Percentiles rank a stretch among this genome's conserved stretches.
These are phyloP conservation scores for Cordilura impudica DNA, from an alignment of 2,888 invertebrate species.

Conservation along the genomic window DNA sequence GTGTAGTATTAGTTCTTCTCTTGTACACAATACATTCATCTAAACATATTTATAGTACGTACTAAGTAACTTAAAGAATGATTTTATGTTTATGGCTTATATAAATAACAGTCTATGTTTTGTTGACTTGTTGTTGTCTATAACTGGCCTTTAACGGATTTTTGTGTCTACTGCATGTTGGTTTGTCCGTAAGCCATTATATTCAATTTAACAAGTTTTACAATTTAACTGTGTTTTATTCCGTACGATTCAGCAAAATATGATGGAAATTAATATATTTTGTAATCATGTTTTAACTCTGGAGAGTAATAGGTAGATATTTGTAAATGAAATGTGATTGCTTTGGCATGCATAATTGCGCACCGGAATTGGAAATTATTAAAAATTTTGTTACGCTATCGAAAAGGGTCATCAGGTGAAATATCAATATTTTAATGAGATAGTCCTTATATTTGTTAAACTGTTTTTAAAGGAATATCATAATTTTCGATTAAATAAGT, in stretches of 20 bases:
- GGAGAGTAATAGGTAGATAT: slow-evolving; percentile 39
- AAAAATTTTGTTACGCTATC: too few species aligned
- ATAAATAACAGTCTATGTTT: not conserved
- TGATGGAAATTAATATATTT: slow-evolving; percentile 12
- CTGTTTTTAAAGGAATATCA: too few species aligned
- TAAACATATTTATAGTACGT: not conserved
- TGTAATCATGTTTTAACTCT: slow-evolving; percentile 40
- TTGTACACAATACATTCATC: not conserved
- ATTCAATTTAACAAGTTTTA: slow-evolving; percentile 54
- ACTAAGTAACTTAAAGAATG: not conserved
- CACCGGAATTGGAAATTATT: too few species aligned
- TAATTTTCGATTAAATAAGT: too few species aligned
- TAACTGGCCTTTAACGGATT: slow-evolving; percentile 52
- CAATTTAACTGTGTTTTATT: slow-evolving; percentile 35
- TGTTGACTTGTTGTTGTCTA: not conserved
- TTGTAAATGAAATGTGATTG: too few species aligned
- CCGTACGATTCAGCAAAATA: slow-evolving; percentile 5
- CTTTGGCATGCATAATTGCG: too few species aligned
- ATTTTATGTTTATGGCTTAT: not conserved
- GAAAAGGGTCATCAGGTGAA: too few species aligned
- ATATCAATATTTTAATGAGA: too few species aligned
- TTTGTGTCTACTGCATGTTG: not conserved
- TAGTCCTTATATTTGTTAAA: too few species aligned
- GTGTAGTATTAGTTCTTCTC: slow-evolving; percentile 74
- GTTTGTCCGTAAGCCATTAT: slow-evolving; percentile 27